phyloP scores from a whole-genome alignment of 2,888 invertebrate genomes.

The Chesias legatella region DNA sequence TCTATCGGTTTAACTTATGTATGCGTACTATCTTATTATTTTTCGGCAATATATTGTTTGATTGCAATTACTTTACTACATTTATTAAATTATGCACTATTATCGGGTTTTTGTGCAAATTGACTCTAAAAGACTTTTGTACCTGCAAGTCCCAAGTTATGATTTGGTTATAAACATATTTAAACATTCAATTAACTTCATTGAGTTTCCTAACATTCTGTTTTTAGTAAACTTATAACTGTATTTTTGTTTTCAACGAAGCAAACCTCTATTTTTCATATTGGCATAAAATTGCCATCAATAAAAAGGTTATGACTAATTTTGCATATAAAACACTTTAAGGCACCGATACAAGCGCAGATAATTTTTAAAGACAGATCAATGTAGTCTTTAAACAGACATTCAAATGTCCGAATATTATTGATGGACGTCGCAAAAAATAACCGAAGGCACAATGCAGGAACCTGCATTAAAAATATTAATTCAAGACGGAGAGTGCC shows the following conservation, averaged over 20 bases:
- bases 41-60: too few species aligned
- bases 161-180: too few species aligned
- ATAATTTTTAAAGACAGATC: conserved; percentile 59
- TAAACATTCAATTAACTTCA: too few species aligned
- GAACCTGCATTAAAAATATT: conserved; percentile 76
- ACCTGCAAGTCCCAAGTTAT: too few species aligned
- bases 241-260: neutral
- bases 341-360: conserved; percentile 51
- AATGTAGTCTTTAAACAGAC: conserved; percentile 65
- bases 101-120: too few species aligned
- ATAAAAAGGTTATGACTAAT: conserved; percentile 47
- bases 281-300: conserved; percentile 30
- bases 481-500: conserved; percentile 63
- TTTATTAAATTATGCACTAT: too few species aligned
- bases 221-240: neutral
- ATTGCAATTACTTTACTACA: too few species aligned
- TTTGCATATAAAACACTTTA: conserved; percentile 49
- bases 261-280: conserved; percentile 3
- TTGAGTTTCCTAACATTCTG: too few species aligned
- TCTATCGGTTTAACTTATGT: conserved; percentile 2
- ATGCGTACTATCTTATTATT: conserved; percentile 11
- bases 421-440: conserved; percentile 72
- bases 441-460: conserved; percentile 65
- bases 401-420: conserved; percentile 74
- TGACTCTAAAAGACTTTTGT: too few species aligned